These are phyloP conservation scores for Sminthurides aquaticus DNA, from an alignment of 2,888 invertebrate genomes.

Conservation along the genomic window DNA sequence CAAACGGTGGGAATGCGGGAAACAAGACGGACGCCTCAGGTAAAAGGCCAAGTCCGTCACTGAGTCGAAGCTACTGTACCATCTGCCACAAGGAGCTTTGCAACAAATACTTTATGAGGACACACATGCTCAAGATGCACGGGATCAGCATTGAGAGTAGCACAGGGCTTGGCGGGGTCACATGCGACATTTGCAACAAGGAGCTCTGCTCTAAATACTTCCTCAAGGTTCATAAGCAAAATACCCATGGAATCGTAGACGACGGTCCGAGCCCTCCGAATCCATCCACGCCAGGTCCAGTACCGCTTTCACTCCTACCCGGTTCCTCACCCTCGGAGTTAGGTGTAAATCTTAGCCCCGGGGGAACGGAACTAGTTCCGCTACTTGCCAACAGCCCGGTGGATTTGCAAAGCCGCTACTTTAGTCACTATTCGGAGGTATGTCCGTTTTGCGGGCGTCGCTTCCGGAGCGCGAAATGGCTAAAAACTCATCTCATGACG, in stretches of 20 bases:
- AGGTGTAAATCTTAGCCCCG: neutral
- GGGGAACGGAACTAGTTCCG: conserved; percentile 40
- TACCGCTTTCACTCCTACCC: conserved; percentile 16
- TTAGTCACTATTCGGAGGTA: conserved; percentile 63
- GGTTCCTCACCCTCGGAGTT: conserved; percentile 43
- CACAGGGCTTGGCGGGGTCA: conserved; percentile 83
- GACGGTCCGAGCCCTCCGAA: conserved; percentile 53
- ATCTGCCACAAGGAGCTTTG: conserved; percentile 98
- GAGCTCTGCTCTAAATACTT: conserved; percentile 98
- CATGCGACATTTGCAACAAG: conserved; percentile 96
- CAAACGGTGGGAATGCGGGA: conserved; percentile 11
- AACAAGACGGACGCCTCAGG: conserved; percentile 13
- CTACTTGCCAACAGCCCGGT: conserved; percentile 54
- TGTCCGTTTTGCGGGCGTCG: conserved; percentile 79
- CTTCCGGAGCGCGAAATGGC: conserved; percentile 79
- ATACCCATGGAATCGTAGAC: conserved; percentile 91
- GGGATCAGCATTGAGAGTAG: conserved; percentile 89
- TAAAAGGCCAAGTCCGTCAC: conserved; percentile 42
- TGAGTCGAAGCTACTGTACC: conserved; percentile 72
- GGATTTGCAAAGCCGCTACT: conserved; percentile 58
- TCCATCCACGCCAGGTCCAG: conserved; percentile 17
- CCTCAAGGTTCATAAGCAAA: conserved; percentile 92
- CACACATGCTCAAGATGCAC: conserved; percentile 98
- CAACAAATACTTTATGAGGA: conserved; percentile 99
- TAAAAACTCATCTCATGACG: conserved; percentile 75